These are phyloP conservation scores for Papilio polyxenes DNA, from an alignment of 1,140 invertebrate species.

Conservation along the genomic window DNA sequence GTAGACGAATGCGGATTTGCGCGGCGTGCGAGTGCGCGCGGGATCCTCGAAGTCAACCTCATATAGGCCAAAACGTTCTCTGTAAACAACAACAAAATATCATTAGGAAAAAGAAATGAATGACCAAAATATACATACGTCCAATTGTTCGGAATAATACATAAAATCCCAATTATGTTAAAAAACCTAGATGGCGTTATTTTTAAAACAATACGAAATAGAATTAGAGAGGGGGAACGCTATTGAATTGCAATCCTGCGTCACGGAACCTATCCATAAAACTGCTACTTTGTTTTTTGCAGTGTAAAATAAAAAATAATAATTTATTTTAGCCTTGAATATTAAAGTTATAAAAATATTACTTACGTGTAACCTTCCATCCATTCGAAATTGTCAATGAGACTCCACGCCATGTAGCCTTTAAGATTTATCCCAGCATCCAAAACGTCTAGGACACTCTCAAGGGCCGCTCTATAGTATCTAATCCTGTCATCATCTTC, in stretches of 20 bases:
- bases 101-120: too few species aligned
- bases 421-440: conserved; percentile 84
- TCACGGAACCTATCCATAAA: too few species aligned
- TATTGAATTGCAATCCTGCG: too few species aligned
- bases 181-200: too few species aligned
- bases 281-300: too few species aligned
- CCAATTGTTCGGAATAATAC: too few species aligned
- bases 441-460: conserved; percentile 85
- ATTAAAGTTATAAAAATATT: neutral
- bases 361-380: conserved; percentile 80
- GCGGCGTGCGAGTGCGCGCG: conserved; percentile 83
- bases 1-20: conserved; percentile 81
- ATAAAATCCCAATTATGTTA: neutral
- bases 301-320: neutral
- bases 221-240: too few species aligned
- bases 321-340: too few species aligned
- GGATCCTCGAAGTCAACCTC: conserved; percentile 86
- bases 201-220: too few species aligned
- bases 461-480: conserved; percentile 39
- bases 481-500: conserved; percentile 72
- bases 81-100: conserved; percentile 38
- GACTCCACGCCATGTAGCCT: conserved; percentile 58
- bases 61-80: conserved; percentile 77
- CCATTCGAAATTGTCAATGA: conserved; percentile 70
- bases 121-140: too few species aligned